These are phyloP conservation scores for Gallinago undulata DNA, from an alignment of 2,113 vertebrate genomes.

Conservation along the genomic window DNA sequence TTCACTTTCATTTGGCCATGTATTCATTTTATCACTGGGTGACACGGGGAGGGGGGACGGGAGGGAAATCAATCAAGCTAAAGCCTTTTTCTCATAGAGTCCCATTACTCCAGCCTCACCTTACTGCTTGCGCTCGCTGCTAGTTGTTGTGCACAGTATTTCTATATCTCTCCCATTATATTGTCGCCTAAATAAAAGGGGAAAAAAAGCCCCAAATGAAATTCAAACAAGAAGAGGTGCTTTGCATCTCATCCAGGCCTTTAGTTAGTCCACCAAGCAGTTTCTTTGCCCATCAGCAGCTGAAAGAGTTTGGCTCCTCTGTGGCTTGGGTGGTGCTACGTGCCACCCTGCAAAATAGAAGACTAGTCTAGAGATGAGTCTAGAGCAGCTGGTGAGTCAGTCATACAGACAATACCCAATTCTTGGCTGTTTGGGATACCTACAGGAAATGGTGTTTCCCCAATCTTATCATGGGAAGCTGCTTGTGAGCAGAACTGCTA, in stretches of 20 bases:
- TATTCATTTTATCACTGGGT: neutral
- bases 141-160: neutral
- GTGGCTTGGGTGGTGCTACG: neutral
- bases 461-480: neutral
- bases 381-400: neutral
- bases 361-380: neutral
- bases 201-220: neutral
- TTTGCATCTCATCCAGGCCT: neutral
- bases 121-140: neutral
- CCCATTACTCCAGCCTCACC: neutral
- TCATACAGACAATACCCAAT: neutral
- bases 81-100: neutral
- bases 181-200: neutral
- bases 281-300: neutral
- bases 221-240: neutral
- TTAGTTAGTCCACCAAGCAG: neutral
- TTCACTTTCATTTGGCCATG: neutral
- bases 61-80: neutral
- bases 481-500: neutral
- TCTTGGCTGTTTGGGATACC: neutral
- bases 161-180: neutral
- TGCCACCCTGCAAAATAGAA: neutral
- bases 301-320: neutral
- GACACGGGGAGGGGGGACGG: accelerated
- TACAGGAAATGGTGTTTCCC: neutral